phyloP scores from a whole-genome alignment of 2,888 invertebrate species.

The Piscicola geometra region DNA sequence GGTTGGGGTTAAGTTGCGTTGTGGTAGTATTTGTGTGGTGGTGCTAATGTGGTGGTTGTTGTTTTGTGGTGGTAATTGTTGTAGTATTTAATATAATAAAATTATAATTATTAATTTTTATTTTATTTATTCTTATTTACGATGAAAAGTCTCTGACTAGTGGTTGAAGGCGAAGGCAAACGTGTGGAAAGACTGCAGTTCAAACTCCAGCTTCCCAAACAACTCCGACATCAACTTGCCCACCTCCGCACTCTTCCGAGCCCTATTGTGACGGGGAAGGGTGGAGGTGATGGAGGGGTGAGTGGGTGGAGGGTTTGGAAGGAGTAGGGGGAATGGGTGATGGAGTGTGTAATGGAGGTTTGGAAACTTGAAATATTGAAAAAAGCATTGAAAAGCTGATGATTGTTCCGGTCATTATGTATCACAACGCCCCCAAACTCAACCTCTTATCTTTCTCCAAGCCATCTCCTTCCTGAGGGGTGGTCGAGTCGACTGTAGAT shows the following conservation, averaged over 20 bases:
- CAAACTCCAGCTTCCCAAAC: conserved; percentile 80
- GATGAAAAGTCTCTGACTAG: conserved; percentile 70
- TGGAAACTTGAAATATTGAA: no score
- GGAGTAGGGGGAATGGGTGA: not conserved
- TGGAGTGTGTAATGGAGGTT: no score
- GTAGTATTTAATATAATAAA: no score
- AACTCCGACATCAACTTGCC: conserved; percentile 75
- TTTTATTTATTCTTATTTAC: not conserved
- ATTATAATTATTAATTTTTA: no score
- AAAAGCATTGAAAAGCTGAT: no score
- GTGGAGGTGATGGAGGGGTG: not conserved
- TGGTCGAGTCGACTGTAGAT: conserved; percentile 9
- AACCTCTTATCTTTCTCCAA: not conserved
- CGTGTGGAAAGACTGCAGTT: conserved; percentile 77
- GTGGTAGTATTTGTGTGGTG: no score
- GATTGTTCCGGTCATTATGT: no score
- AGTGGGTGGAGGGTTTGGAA: conserved; percentile 18
- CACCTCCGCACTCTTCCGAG: conserved; percentile 40
- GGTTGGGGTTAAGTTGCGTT: no score
- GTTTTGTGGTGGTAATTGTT: no score
- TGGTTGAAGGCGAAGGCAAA: conserved; percentile 81
- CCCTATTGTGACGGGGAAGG: conserved; percentile 26
- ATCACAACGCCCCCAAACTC: no score
- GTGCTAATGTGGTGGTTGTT: no score
- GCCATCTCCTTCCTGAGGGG: conserved; percentile 30